These are phyloP conservation scores for Labia minor DNA, from an alignment of 2,888 invertebrate species.

Conservation along the genomic window DNA sequence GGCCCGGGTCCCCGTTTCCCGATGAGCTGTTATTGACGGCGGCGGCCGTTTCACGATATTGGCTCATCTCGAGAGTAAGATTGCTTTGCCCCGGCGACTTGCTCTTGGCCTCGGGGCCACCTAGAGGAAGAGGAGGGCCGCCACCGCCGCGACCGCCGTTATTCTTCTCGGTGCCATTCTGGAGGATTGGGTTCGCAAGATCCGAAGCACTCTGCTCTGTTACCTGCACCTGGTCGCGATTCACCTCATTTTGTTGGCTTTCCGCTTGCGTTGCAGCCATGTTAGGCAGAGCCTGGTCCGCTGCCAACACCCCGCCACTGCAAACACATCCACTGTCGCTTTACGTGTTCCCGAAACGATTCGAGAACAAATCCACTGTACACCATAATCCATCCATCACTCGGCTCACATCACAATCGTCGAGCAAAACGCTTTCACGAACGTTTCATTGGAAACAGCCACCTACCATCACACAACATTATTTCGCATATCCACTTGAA, in stretches of 20 bases:
- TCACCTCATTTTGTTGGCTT: conserved; percentile 66
- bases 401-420: conserved; percentile 26
- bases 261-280: conserved; percentile 80
- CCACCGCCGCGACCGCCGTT: conserved; percentile 45
- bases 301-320: conserved; percentile 51
- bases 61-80: conserved; percentile 51
- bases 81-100: conserved; percentile 48
- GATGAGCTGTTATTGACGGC: conserved; percentile 41
- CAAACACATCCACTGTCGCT: conserved; percentile 39
- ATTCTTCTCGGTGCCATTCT: conserved; percentile 68
- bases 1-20: conserved; percentile 29
- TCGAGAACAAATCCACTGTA: conserved; percentile 28
- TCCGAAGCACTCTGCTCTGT: conserved; percentile 54
- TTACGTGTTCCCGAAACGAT: conserved; percentile 32
- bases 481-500: conserved; percentile 62
- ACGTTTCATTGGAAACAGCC: conserved; percentile 35
- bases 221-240: conserved; percentile 47
- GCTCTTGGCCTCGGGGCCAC: conserved; percentile 53
- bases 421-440: conserved; percentile 26
- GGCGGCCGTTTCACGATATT: conserved; percentile 56
- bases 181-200: conserved; percentile 53
- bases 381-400: conserved; percentile 30
- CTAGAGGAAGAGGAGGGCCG: conserved; percentile 39
- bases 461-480: conserved; percentile 48
- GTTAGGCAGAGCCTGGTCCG: conserved; percentile 45